Evolutionary conservation across 2,888 invertebrate genomes (phyloP), one percentile per base, ranked within the genome.

Genomic region (Thymelicus acteon): DNA sequence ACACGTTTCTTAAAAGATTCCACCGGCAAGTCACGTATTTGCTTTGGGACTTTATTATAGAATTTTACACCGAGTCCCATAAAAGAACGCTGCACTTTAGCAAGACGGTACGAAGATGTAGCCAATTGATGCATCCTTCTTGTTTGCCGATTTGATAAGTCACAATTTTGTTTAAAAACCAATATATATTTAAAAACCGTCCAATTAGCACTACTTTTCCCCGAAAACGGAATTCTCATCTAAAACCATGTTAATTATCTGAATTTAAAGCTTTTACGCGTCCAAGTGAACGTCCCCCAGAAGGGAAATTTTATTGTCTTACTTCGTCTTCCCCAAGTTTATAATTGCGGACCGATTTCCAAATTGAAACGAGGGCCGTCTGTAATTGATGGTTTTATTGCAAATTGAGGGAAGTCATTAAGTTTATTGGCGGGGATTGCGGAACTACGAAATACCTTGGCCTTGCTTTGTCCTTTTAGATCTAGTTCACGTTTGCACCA

Each of bases 321-420:
- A 68, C 68, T 68, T 68, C 57, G 68, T 62, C 68, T 68, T 68
- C 68, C 68, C 44, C 54, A 57, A 61, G 68, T 68, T 68, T 62
- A 62, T 68, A 68, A 68, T 68, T 68, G 68, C 68, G 44, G 68
- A 39, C 68, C 62, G 62, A 68, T 57, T 62, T 57, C 62, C 57
- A 62, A 68, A 68, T 68, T 68, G 62, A 68, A 68, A 68, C 68
- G 68, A 61, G 67, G 67, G 19, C 52, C 61, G 52, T 60, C 61
- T 68, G 68, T 62, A 62, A 68, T 62, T 62, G 68, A 68, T 68
- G 68, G 44, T 68, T 61, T 68, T 57, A 62, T 62, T 62, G 68
- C 60, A 52, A 61, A 67, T 67, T 54, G 54, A 48, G 57, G n/a
- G 67, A 19, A 31, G 67, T 61, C 39, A 52, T 61, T 40, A 54